Percentiles rank a stretch among this genome's conserved stretches.
These are phyloP conservation scores for Dolichotis patagonum DNA, from an alignment of 2,113 vertebrate genomes.

Conservation along the genomic window DNA sequence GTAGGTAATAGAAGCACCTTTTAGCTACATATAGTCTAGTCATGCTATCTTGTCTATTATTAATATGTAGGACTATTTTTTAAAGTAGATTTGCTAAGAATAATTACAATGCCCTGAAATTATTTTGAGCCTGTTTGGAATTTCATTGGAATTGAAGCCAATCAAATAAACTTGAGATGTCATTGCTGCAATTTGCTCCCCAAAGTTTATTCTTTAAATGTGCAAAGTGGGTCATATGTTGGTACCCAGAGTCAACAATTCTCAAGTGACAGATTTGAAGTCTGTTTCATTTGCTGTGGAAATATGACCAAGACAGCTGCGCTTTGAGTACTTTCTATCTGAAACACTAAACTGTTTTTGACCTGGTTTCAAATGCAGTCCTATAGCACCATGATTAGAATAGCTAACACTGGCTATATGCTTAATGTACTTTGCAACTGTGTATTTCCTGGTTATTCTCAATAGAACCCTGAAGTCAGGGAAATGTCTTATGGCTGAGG, in stretches of 20 bases:
- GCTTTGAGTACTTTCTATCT: not conserved
- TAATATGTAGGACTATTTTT: not conserved
- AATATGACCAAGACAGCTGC: not conserved
- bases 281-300: not conserved
- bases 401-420: not conserved
- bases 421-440: not conserved
- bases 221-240: too few relatives aligned
- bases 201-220: not conserved
- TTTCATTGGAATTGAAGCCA: not conserved
- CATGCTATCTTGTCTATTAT: not conserved
- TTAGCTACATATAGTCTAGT: not conserved
- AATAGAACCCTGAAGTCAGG: not conserved
- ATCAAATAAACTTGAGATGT: not conserved
- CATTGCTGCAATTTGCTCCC: not conserved
- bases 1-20: not conserved
- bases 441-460: not conserved
- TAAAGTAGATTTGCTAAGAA: not conserved
- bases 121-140: conserved; percentile 37
- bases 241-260: not conserved
- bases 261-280: conserved; percentile 4
- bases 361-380: not conserved
- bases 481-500: conserved; percentile 1
- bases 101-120: not conserved
- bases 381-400: not conserved
- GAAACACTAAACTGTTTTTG: not conserved